A percentile compares a stretch with the other conserved stretches of the same genome.
These are phyloP conservation scores for Eubasilissa regina DNA, from an alignment of 1,140 invertebrate genomes.

Conservation along the genomic window DNA sequence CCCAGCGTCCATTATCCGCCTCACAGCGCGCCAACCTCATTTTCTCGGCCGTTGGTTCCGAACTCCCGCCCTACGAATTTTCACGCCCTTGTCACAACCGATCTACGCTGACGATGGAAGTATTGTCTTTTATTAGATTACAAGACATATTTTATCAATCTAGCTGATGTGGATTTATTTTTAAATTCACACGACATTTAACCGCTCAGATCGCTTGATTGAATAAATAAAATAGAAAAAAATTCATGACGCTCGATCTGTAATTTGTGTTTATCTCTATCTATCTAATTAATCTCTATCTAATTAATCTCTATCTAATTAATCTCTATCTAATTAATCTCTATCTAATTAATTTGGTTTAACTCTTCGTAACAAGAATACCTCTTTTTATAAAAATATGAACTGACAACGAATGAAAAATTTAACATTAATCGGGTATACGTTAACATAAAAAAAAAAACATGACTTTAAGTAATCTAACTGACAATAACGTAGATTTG, in stretches of 20 bases:
- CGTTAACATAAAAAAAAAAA: no score
- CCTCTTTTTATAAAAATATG: no score
- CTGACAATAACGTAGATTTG: no score
- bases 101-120: conserved; percentile 4
- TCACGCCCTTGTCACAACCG: conserved; percentile 46
- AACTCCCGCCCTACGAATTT: conserved; percentile 52
- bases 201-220: neutral
- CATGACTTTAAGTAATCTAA: no score
- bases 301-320: no score
- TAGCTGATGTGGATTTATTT: conserved; percentile 11
- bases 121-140: conserved; percentile 31
- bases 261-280: no score
- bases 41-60: conserved; percentile 70
- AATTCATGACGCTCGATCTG: neutral
- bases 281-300: no score
- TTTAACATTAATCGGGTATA: no score
- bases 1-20: conserved; percentile 67
- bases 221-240: conserved; percentile 8
- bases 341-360: no score
- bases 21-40: conserved; percentile 69
- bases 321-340: no score
- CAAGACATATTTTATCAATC: conserved; percentile 12
- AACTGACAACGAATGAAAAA: no score
- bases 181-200: neutral
- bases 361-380: no score